Conservation (phyloP, 2,797 vertebrate species). For the Arremon aurantiirostris region DNA sequence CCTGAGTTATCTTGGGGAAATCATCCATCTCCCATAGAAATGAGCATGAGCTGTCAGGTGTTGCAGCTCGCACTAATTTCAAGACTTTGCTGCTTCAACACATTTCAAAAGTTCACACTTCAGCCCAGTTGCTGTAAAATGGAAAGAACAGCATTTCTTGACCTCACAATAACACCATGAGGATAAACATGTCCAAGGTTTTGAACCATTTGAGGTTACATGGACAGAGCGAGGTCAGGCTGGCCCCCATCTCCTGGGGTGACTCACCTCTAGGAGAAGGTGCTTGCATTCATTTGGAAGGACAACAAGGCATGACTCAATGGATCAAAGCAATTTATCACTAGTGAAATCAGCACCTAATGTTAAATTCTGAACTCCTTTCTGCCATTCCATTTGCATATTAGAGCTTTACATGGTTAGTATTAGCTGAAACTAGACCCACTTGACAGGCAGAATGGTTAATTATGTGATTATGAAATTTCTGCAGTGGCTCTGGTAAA, state of each 20-base stretch:
- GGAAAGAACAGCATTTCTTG: neutral
- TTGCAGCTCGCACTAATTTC: neutral
- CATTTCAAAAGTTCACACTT: neutral
- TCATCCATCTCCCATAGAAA: neutral
- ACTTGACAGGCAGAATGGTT: conserved; percentile 6
- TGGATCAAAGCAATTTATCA: conserved; percentile 60
- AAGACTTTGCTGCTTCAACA: neutral
- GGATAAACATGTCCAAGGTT: neutral
- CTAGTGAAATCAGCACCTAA: conserved; percentile 32
- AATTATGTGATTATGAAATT: neutral
- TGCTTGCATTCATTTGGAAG: conserved; percentile 42
- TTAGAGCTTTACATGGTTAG: conserved; percentile 13
- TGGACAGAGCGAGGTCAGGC: neutral
- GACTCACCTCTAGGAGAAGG: conserved; percentile 36
- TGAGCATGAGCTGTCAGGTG: accelerated
- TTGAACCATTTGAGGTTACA: neutral
- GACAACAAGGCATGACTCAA: conserved; percentile 48
- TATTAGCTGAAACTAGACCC: conserved; percentile 28
- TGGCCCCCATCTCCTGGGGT: neutral
- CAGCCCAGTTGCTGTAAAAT: neutral
- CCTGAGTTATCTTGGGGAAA: neutral
- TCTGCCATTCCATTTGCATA: conserved; percentile 1
- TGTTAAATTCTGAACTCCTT: conserved; percentile 37
- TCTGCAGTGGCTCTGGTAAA: conserved; percentile 1
- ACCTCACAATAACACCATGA: neutral